Evolutionary conservation across 2,797 vertebrate species (phyloP), one percentile per base, ranked within the genome.

Genomic region (Perodicticus potto): DNA sequence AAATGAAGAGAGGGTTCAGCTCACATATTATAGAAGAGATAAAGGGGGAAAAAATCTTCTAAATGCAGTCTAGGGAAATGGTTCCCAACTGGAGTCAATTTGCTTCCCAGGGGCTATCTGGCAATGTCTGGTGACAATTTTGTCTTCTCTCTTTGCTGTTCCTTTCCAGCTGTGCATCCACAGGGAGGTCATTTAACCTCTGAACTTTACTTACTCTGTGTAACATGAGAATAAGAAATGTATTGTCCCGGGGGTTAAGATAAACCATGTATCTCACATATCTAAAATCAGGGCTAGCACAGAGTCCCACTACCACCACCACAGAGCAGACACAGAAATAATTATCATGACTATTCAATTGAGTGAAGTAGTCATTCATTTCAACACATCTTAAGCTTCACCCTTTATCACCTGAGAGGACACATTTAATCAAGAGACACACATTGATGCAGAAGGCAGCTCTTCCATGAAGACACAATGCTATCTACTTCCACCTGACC

Each of bases 221-320:
- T 29, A 25, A 59, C 73, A 61, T 0, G 7, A 55, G 76, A 55
- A n/a, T 27, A 72, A 73, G 9, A 29, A 16, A 57, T 25, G 76
- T 17, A 49, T 49, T 7, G 29, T 29, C 72, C 59, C 27, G 27
- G 55, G 55, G 23, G 32, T n/a, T 61, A 6, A 67, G 20, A 65
- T 9, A 78, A 22, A 59, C 11, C 65, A 29, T 7, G 20, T 1
- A 65, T 23, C 49, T 69, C 16, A 13, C 49, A 14, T 9, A 25
- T 10, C 40, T 57, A 37, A 61, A 63, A 53, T 11, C 25, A 16
- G 5, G 14, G 37, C 55, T 6, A 11, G 23, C n/a, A n/a, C 16
- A 3, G n/a, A n/a, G 65, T n/a, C 32, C 65, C 65, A 9, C n/a
- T 40, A 5, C 0, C 2, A 14, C n/a, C 2, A 0, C 53, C 0